A percentile compares a stretch with the other conserved stretches of the same genome.
These are phyloP conservation scores for Sicus ferrugineus DNA, from an alignment of 2,888 invertebrate species.

Conservation along the genomic window DNA sequence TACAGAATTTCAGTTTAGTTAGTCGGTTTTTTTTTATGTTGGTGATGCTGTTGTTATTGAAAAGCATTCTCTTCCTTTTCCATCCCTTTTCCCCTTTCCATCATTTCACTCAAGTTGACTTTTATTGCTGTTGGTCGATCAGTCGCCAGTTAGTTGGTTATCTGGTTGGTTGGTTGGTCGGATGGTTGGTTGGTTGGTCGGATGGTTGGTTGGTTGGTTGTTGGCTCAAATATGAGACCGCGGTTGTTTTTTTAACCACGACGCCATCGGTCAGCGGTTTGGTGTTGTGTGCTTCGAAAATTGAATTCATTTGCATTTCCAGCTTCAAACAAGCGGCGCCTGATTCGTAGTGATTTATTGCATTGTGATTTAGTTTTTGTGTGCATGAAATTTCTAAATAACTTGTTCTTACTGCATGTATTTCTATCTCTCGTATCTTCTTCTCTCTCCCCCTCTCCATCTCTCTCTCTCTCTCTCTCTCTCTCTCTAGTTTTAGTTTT, in stretches of 20 bases:
- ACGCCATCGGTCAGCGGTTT: background rate
- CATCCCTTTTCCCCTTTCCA: background rate
- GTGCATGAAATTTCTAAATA: conserved; percentile 20
- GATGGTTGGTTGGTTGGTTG: background rate
- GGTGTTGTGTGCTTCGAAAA: background rate
- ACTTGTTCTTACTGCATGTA: background rate
- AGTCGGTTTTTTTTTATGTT: background rate
- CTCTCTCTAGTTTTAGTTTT: background rate
- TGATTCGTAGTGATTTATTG: conserved; percentile 27
- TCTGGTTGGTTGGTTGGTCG: background rate
- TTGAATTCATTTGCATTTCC: conserved; percentile 31
- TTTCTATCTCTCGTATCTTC: background rate
- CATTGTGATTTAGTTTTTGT: conserved; percentile 5
- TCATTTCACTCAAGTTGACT: background rate
- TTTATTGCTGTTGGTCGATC: conserved; percentile 13
- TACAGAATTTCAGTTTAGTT: background rate
- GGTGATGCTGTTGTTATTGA: conserved; percentile 5
- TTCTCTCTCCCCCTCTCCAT: background rate
- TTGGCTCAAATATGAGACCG: conserved; percentile 6
- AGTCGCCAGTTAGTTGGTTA: background rate
- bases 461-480: background rate
- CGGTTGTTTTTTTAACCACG: background rate
- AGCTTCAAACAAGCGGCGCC: conserved; percentile 25
- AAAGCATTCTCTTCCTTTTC: background rate
- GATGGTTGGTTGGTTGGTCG: background rate